These are phyloP conservation scores for Serranus cabrilla DNA, from an alignment of 2,797 vertebrate genomes.

Conservation along the genomic window DNA sequence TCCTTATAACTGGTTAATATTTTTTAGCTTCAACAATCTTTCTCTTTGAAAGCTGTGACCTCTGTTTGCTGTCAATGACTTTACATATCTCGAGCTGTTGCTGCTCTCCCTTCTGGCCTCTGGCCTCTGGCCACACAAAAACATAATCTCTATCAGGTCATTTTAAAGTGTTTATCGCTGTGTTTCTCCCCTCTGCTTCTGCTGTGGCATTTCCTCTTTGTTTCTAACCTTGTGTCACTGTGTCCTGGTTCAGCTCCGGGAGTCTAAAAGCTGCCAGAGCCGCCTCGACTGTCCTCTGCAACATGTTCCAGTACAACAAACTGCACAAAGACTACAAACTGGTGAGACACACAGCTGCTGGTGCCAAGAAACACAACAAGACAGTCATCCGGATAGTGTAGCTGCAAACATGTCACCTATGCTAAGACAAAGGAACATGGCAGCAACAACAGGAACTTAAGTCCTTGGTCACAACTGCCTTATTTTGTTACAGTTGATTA, in stretches of 20 bases:
- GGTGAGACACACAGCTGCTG: slow-evolving; percentile 77
- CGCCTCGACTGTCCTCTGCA: slow-evolving; percentile 93
- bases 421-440: not conserved
- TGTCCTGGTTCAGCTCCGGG: slow-evolving; percentile 83
- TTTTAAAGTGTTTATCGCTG: slow-evolving; percentile 14
- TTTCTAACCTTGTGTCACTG: slow-evolving; percentile 26
- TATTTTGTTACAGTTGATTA: not conserved
- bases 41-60: not conserved
- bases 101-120: not conserved
- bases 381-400: not conserved
- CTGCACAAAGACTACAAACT: slow-evolving; percentile 95
- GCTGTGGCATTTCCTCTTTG: slow-evolving; percentile 54
- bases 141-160: not conserved
- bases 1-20: not conserved
- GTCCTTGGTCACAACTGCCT: not conserved
- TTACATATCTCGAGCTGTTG: not conserved
- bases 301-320: slow-evolving; percentile 98
- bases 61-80: slow-evolving; percentile 15
- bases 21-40: not conserved
- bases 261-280: slow-evolving; percentile 92
- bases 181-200: not conserved
- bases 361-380: not conserved
- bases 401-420: not conserved
- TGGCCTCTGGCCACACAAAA: slow-evolving; percentile 5
- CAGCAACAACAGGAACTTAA: not conserved